Base-by-base conservation (phyloP, 1,140 invertebrate genomes). In the Drosophila parabipectinata region DNA sequence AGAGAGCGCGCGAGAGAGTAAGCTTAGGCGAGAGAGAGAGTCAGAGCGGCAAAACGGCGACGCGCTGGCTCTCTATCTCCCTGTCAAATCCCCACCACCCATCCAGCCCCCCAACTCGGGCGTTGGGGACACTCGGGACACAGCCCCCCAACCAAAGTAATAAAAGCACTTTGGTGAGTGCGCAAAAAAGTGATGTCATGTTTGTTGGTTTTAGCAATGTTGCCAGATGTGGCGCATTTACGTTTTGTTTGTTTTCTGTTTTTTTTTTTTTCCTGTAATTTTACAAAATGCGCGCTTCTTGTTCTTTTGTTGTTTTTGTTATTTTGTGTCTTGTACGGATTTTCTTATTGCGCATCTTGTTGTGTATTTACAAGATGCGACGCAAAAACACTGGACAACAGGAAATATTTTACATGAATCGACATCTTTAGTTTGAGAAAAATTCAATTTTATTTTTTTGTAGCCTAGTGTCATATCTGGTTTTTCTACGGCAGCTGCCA, bases 151-250 rank as follows among this genome's bases (percentile, higher is more conserved):
- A n/a, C n/a, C n/a, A n/a, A n/a, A n/a, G n/a, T n/a, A n/a, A n/a
- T n/a, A n/a, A n/a, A n/a, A n/a, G n/a, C n/a, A n/a, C 82, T 87
- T 75, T 88, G 81, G 81, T 85, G 83, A 88, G 83, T 88, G 81
- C 83, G 82, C 83, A 78, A 77, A 85, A 85, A 87, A 85, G 82
- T 87, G 82, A 87, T 87, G 82, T 87, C 82, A 87, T 87, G 79
- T 87, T 87, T 87, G 82, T 88, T 88, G 71, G 79, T 72, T 79
- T 53, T 76, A 72, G 59, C 62, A 37, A 85, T 57, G 82, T 88
- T 87, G 82, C 82, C 82, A 87, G 82, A 87, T 87, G 83, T 75
- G 61, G 66, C 61, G 41, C 61, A 48, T 72, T 67, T 71, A 32
- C 37, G 44, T 75, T 77, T 79, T 87, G 68, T 85, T 85, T 82